Evolutionary conservation across 1,140 invertebrate species (phyloP), one percentile per base, ranked within the genome.

Genomic region (Leucophenga varia): DNA sequence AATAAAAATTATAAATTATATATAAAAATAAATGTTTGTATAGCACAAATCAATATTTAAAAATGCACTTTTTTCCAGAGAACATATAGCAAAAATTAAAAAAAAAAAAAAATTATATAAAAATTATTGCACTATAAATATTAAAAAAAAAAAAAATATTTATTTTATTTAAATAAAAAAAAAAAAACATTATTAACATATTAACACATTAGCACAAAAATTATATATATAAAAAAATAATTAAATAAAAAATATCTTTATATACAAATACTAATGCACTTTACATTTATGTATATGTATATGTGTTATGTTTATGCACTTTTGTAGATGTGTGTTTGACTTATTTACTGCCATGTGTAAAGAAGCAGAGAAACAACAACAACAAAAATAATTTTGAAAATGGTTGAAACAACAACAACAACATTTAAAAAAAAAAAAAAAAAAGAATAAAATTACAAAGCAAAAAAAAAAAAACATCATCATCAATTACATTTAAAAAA

Each of bases 271-370:
- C 52, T 55, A 47, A 39, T 48, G 57, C 54, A 68, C 64, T 60
- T 61, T 48, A 68, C 57, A 68, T 60, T 60, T 68, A 60, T 60
- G 64, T 68, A 68, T 68, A 68, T 64, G 59, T 68, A 64, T 61
- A 68, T 68, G 64, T 67, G 60, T 68, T 68, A 68, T 35, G n/a
- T n/a, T 68, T 68, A 68, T 14, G 35, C 35, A 37, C 6, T 37
- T 37, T 37, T 25, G 22, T 25, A 25, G 22, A 5, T 25, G 22
- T 25, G 22, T 25, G 5, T 25, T 25, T 25, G 22, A 6, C 22
- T 25, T 25, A 25, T 25, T 63, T 67, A 63, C 63, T 67, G 63
- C 63, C 64, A 67, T 67, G 63, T 63, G 59, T 63, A 63, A 61
- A 61, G 45, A 47, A 49, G 52, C 47, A 47, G 50, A 56, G 52